Evolutionary conservation across 2,113 vertebrate species (phyloP), one percentile per base, ranked within the genome.

Genomic region (Pangasianodon hypophthalmus): DNA sequence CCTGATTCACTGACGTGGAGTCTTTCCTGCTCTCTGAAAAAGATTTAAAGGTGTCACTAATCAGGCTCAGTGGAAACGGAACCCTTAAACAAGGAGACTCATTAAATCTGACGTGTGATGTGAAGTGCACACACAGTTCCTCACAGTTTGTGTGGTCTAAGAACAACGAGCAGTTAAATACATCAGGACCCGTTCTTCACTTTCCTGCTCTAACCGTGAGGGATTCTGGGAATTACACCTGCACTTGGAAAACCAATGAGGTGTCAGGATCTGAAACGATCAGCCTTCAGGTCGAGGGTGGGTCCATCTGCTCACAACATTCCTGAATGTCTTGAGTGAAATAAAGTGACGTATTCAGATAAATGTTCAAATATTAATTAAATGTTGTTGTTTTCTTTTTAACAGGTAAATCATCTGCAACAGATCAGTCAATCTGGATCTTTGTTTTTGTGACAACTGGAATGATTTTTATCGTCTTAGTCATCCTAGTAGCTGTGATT

Each of bases 21-120:
- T 84, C 82, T 82, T 10, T 88, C 44, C 67, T 86, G 24, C 29
- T 92, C 37, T 88, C 46, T 32, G 26, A 50, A 14, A 81, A 81
- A 83, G 88, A 56, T 75, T 60, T 89, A 56, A 85, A 24, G 18
- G 88, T 91, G 83, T 58, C 46, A 41, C 62, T 83, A 64, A 44
- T 32, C 29, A 64, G 75, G 50, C 75, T 64, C 29, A 79, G 37
- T 62, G 67, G 8, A 67, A 85, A 85, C 69, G 75, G 37, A 37
- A 37, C 37, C 37, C 37, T 37, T 37, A 37, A 37, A 37, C 37
- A 37, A 37, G 37, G 37, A 37, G 37, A 37, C 37, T 37, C 37
- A 1, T 37, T 37, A 37, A 37, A 37, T 37, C 37, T 37, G 37
- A 37, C 37, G 37, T 37, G 37, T 37, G 37, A 37, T 37, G 37